Evolutionary conservation across 2,888 invertebrate species (phyloP).

Genomic region (Drosophila putrida): DNA sequence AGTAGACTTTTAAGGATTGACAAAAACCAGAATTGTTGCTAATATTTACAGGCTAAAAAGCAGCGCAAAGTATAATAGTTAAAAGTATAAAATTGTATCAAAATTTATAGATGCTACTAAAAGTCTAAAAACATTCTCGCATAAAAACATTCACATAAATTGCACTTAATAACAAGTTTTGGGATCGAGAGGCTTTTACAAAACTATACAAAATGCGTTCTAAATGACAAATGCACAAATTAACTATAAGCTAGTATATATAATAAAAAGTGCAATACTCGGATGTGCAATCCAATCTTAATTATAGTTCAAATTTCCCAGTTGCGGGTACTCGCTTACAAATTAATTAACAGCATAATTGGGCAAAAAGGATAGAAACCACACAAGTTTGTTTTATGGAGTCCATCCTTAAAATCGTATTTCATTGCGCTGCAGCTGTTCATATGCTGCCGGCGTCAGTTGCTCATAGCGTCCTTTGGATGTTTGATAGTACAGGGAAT

Average conservation of each 20-base stretch:
- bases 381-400: background rate
- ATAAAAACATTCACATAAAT: slow-evolving; percentile 11
- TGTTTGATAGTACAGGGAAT: slow-evolving; percentile 93
- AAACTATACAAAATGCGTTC: slow-evolving; percentile 64
- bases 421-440: slow-evolving; percentile 90
- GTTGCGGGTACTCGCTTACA: slow-evolving; percentile 50
- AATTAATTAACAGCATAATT: slow-evolving; percentile 76
- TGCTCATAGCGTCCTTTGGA: slow-evolving; percentile 89
- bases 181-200: slow-evolving; percentile 21
- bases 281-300: slow-evolving; percentile 11
- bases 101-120: slow-evolving; percentile 52
- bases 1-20: slow-evolving; percentile 9
- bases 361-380: slow-evolving; percentile 31
- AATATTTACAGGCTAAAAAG: slow-evolving; percentile 51
- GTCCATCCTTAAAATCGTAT: slow-evolving; percentile 88
- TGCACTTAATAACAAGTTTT: slow-evolving; percentile 57
- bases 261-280: slow-evolving; percentile 42
- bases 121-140: slow-evolving; percentile 35
- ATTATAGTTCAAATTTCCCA: slow-evolving; percentile 8
- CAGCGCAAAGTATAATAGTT: slow-evolving; percentile 14
- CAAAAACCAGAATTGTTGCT: slow-evolving; percentile 34
- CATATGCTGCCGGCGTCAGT: slow-evolving; percentile 90
- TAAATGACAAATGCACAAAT: slow-evolving; percentile 46
- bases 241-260: slow-evolving; percentile 43
- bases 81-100: slow-evolving; percentile 22